phyloP scores from a whole-genome alignment of 2,888 invertebrate species.

The Malthinus flaveolus region DNA sequence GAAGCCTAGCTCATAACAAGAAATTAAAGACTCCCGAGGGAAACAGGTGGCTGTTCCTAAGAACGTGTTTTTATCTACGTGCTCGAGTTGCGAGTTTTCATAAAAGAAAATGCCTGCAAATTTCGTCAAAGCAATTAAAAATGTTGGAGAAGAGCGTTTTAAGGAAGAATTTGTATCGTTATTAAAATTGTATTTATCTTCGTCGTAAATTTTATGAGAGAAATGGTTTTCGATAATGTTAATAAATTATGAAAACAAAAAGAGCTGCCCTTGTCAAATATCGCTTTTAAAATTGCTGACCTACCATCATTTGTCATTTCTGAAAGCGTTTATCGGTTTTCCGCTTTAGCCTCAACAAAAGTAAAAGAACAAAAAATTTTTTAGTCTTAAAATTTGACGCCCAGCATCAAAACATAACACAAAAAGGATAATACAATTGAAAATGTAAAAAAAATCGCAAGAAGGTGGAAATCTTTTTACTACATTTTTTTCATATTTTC shows the following conservation, averaged over 20 bases:
- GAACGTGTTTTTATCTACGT: too few species aligned
- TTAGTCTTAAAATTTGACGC: conserved; percentile 3
- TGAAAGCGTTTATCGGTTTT: conserved; percentile 30
- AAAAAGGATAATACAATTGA: not conserved
- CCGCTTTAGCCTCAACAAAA: conserved; percentile 4
- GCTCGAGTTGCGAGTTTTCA: too few species aligned
- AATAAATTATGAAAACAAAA: conserved; percentile 24
- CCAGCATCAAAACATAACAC: conserved; percentile 1
- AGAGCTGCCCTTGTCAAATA: conserved; percentile 36
- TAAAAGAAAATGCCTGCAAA: too few species aligned
- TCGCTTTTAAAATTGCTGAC: conserved; percentile 40
- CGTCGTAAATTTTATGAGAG: conserved; percentile 4
- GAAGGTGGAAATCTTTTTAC: too few species aligned
- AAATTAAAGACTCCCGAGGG: too few species aligned
- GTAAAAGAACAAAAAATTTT: conserved; percentile 5
- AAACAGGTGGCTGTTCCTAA: too few species aligned
- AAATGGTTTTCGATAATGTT: conserved; percentile 17
- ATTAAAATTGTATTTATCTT: not conserved
- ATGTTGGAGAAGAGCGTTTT: not conserved
- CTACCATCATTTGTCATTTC: conserved; percentile 42
- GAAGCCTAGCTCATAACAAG: too few species aligned
- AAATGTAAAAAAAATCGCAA: too few species aligned
- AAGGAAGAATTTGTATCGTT: not conserved
- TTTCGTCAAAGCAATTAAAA: too few species aligned
- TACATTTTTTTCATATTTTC: too few species aligned